phyloP scores from a whole-genome alignment of 1,140 invertebrate species.

The Cylas formicarius region DNA sequence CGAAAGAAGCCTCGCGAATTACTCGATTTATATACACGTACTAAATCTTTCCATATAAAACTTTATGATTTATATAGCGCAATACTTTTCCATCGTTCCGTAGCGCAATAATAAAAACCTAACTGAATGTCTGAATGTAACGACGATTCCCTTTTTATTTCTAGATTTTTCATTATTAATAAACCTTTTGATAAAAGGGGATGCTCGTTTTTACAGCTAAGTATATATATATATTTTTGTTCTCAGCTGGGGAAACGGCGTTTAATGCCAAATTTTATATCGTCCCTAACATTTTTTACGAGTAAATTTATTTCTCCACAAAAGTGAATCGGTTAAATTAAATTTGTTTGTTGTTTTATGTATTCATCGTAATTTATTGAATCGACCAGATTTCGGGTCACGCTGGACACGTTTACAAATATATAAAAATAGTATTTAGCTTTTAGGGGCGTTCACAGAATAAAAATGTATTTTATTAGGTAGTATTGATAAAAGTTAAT shows the following conservation, averaged over 20 bases:
- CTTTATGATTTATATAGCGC: conserved; percentile 27
- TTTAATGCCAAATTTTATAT: conserved; percentile 12
- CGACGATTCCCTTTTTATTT: conserved; percentile 22
- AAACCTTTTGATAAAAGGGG: conserved; percentile 21
- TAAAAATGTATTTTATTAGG: too few species aligned
- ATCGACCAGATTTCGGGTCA: too few species aligned
- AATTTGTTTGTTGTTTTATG: too few species aligned
- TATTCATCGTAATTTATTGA: too few species aligned
- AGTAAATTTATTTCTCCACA: conserved; percentile 5
- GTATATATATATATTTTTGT: conserved; percentile 10
- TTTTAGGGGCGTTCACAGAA: too few species aligned
- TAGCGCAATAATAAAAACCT: conserved; percentile 26
- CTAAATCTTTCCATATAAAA: conserved; percentile 24
- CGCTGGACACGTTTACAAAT: too few species aligned
- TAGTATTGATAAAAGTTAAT: too few species aligned
- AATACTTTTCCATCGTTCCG: conserved; percentile 25
- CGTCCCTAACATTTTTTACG: conserved; percentile 2
- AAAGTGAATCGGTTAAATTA: conserved; percentile 10
- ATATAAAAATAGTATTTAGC: too few species aligned
- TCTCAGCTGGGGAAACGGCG: conserved; percentile 4
- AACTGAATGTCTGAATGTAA: conserved; percentile 25
- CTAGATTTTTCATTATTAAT: conserved; percentile 30
- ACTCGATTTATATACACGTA: conserved; percentile 29
- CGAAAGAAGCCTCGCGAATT: conserved; percentile 10
- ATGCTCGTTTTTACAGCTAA: conserved; percentile 3